Conservation (phyloP, 2,888 invertebrate genomes). For the Melieria picta region DNA sequence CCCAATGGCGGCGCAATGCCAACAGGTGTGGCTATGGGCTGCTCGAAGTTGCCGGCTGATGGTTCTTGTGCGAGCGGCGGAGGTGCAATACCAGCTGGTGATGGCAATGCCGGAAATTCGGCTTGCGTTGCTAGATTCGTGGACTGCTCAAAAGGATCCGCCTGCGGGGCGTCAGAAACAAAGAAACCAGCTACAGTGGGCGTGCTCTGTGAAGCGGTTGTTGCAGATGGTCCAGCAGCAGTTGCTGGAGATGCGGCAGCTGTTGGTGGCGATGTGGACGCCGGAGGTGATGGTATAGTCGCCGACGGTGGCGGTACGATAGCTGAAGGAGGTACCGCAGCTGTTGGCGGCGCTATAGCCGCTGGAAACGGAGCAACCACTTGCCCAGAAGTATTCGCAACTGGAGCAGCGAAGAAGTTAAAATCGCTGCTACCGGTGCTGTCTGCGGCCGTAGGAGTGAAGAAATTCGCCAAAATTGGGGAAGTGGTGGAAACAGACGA, state of each 20-base stretch:
- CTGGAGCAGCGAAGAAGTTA: constrained; percentile 42
- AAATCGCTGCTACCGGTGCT: constrained; percentile 15
- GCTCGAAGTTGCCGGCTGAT: background rate
- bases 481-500: constrained; percentile 20
- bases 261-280: background rate
- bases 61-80: constrained; percentile 23
- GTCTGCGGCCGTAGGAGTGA: constrained; percentile 10
- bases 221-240: background rate
- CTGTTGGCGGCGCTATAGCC: constrained; percentile 33
- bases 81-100: constrained; percentile 28
- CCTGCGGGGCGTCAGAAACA: background rate
- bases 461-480: background rate
- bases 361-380: background rate
- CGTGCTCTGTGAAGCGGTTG: background rate
- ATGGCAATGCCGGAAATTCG: constrained; percentile 36
- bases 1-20: constrained; percentile 46
- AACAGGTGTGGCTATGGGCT: background rate
- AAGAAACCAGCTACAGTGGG: constrained; percentile 14
- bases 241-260: background rate
- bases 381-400: background rate
- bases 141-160: constrained; percentile 11
- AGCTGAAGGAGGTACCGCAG: background rate
- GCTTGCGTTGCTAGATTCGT: constrained; percentile 17
- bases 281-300: background rate
- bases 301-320: background rate